A percentile compares a stretch with the other conserved stretches of the same genome.
Evolutionary conservation across 2,797 vertebrate genomes (phyloP).

Genomic region (Leucoraja ocellata): DNA sequence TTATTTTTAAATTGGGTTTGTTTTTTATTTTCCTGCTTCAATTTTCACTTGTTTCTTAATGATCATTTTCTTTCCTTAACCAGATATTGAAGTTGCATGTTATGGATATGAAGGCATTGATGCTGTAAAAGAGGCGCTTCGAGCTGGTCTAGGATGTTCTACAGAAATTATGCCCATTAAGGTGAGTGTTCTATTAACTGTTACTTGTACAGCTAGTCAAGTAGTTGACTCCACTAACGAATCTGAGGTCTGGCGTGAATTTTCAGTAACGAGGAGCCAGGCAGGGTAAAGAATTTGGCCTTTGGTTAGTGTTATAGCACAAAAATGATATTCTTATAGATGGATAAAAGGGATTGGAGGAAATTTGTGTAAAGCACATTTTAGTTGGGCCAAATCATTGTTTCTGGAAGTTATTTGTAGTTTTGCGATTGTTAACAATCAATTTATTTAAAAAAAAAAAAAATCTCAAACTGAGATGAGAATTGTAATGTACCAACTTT

Average conservation of each 20-base stretch:
- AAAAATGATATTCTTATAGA: not conserved
- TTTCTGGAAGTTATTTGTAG: not conserved
- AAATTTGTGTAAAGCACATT: not conserved
- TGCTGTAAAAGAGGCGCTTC: slow-evolving; percentile 90
- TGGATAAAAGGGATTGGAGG: no score
- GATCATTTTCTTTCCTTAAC: not conserved
- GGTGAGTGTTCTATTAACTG: slow-evolving; percentile 55
- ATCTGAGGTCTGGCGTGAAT: no score
- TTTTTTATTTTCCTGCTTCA: not conserved
- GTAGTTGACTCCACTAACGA: no score
- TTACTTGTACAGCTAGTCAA: no score
- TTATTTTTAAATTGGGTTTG: not conserved
- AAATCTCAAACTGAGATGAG: not conserved
- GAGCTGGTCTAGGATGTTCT: slow-evolving; percentile 86
- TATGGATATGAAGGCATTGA: slow-evolving; percentile 97
- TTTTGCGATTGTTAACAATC: not conserved
- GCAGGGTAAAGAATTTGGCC: no score
- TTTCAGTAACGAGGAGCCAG: no score
- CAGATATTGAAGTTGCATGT: slow-evolving; percentile 97
- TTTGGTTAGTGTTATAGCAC: not conserved
- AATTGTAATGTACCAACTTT: not conserved
- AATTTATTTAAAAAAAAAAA: not conserved
- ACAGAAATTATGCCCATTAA: slow-evolving; percentile 97
- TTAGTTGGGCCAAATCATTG: not conserved
- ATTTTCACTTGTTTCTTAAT: not conserved